phyloP scores from a whole-genome alignment of 53 echinoderm and acorn worm genomes.

The Crossaster papposus region DNA sequence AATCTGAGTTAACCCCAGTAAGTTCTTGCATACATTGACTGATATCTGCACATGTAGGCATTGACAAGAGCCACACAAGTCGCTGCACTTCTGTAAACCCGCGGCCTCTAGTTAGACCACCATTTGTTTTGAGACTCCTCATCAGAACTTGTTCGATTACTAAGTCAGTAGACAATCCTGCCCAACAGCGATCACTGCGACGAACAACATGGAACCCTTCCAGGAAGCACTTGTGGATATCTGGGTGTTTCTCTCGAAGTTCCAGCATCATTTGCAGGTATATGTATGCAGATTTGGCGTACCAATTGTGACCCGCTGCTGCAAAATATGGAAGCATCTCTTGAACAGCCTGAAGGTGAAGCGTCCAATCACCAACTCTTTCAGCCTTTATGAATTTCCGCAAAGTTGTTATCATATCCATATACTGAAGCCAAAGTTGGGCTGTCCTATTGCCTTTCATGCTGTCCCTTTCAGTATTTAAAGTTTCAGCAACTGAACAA shows the following conservation, averaged over 20 bases:
- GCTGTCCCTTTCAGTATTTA: too few relatives aligned
- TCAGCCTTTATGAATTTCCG: too few relatives aligned
- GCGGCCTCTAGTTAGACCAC: constrained; percentile 70
- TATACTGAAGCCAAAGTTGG: too few relatives aligned
- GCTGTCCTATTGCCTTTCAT: too few relatives aligned
- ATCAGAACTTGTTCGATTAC: constrained; percentile 71
- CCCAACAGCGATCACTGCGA: constrained; percentile 69
- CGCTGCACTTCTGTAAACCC: constrained; percentile 69
- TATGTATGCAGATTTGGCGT: constrained; percentile 63
- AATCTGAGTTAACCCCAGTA: too few relatives aligned
- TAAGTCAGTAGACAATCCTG: constrained; percentile 62
- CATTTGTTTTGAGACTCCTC: constrained; percentile 68
- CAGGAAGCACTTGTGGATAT: constrained; percentile 42
- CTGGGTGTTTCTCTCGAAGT: constrained; percentile 43
- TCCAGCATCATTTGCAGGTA: constrained; percentile 53
- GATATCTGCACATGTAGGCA: constrained; percentile 73
- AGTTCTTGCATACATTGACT: constrained; percentile 75
- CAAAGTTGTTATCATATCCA: too few relatives aligned
- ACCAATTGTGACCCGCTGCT: constrained; percentile 72
- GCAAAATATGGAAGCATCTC: constrained; percentile 78
- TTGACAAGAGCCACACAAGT: constrained; percentile 55
- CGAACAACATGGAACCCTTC: constrained; percentile 64
- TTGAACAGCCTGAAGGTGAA: constrained; percentile 60
- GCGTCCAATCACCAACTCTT: too few relatives aligned
- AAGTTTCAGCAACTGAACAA: too few relatives aligned